phyloP scores from a whole-genome alignment of 1,140 invertebrate species.

The Phymastichus coffea region DNA sequence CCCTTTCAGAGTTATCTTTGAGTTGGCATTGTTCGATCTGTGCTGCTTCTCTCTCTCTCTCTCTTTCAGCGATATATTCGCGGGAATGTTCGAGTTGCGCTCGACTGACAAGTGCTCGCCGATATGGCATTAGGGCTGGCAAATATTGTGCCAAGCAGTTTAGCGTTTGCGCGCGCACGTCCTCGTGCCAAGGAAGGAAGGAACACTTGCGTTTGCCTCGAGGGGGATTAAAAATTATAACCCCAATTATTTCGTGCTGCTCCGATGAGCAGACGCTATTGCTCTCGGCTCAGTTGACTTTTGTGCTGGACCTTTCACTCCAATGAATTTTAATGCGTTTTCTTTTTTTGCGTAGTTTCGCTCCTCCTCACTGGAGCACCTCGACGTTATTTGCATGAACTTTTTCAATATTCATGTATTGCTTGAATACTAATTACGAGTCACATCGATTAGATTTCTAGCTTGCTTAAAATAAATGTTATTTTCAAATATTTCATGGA shows the following conservation, averaged over 20 bases:
- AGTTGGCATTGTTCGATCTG: slow-evolving; percentile 56
- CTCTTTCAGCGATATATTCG: slow-evolving; percentile 14
- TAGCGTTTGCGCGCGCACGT: slow-evolving; percentile 8
- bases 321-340: slow-evolving; percentile 24
- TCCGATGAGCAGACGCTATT: too few species aligned
- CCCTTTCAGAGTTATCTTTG: slow-evolving; percentile 55
- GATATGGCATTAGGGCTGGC: slow-evolving; percentile 39
- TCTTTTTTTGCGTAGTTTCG: too few species aligned
- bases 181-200: background rate
- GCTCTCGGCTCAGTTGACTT: too few species aligned
- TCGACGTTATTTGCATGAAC: too few species aligned
- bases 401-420: too few species aligned
- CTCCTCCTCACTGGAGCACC: too few species aligned
- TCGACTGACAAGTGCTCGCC: slow-evolving; percentile 13
- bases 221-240: slow-evolving; percentile 39
- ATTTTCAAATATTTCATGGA: too few species aligned
- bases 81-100: slow-evolving; percentile 12
- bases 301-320: background rate
- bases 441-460: too few species aligned
- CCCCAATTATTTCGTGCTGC: slow-evolving; percentile 18
- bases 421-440: too few species aligned
- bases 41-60: slow-evolving; percentile 40
- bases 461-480: too few species aligned
- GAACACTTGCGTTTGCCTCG: too few species aligned
- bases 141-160: slow-evolving; percentile 44